Base-by-base conservation (phyloP, 2,113 vertebrate species). In the Eulemur rufifrons region DNA sequence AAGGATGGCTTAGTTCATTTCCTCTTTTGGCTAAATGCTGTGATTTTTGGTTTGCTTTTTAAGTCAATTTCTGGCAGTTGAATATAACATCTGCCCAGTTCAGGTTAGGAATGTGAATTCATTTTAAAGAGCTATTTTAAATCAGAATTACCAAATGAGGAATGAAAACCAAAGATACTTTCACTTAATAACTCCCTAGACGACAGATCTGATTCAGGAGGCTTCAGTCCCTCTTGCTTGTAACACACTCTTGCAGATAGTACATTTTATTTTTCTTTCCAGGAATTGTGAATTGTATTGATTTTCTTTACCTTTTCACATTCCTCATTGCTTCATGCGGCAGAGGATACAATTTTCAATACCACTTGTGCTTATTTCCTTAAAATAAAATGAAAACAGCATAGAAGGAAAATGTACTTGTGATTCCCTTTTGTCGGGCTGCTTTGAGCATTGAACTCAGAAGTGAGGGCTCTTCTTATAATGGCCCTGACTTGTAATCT, bases 401-500 rank as follows among this genome's bases (percentile, higher is more conserved):
- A 66, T 27, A 37, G n/a, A 71, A 71, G 21, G 59, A 66, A 84
- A n/a, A 71, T 4, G 25, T 39, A 27, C 34, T 47, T 63, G 34
- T n/a, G 50, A 52, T 83, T 92, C 27, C 7, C 12, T 64, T 73
- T 89, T n/a, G 25, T 66, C 8, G 1, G 39, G 13, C 52, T 92
- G 23, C 47, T 74, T 86, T 0, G 1, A 81, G 81, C 25, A 42
- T 6, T 54, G 71, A 81, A 54, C 88, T 83, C 59, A 68, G 59
- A 90, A 63, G 15, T 34, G 61, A 95, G 59, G 68, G 68, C 25
- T 76, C 39, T 50, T 91, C 92, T 94, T 54, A 94, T 29, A 32
- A 25, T 27, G 69, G 42, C 59, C 45, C n/a, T 84, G 86, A 93
- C 83, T 92, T 97, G 34, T 50, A 84, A 92, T 86, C 80, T 84